Conservation (phyloP, 2,797 vertebrate genomes). For the Sciaenops ocellatus region DNA sequence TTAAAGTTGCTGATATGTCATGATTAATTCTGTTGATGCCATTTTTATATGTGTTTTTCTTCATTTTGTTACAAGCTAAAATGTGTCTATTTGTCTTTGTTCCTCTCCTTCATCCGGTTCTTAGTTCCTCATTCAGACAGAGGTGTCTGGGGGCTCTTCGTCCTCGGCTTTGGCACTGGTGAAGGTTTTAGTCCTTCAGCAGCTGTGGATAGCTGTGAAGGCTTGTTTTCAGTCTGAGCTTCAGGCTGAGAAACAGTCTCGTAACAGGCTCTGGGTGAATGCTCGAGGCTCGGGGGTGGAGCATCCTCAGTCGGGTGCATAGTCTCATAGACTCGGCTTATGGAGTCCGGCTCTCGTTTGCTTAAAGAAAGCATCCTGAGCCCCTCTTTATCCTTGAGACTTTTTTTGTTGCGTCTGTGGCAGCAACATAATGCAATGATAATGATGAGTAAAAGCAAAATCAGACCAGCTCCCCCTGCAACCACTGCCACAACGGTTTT, state of each 20-base stretch:
- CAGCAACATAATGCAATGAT: constrained; percentile 44
- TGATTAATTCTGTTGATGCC: background rate
- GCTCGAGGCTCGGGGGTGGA: background rate
- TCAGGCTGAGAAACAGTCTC: constrained; percentile 31
- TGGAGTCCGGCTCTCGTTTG: background rate
- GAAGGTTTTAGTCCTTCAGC: constrained; percentile 42
- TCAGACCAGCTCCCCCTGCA: constrained; percentile 53
- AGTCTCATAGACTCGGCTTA: constrained; percentile 56
- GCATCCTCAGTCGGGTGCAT: constrained; percentile 37
- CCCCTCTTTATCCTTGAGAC: background rate
- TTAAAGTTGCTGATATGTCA: background rate
- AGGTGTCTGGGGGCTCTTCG: constrained; percentile 41
- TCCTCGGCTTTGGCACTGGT: constrained; percentile 82
- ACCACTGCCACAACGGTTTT: constrained; percentile 24
- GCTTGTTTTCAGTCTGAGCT: constrained; percentile 25
- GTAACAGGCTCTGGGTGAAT: constrained; percentile 32
- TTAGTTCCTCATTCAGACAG: constrained; percentile 31
- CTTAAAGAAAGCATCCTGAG: constrained; percentile 47
- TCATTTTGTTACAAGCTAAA: background rate
- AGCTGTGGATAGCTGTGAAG: background rate
- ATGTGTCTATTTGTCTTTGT: background rate
- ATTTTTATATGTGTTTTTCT: background rate
- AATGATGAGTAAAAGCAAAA: constrained; percentile 60
- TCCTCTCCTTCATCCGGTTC: background rate
- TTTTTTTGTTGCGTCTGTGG: background rate